Base-by-base conservation (phyloP, 2,797 vertebrate species). In the Pipistrellus pygmaeus region DNA sequence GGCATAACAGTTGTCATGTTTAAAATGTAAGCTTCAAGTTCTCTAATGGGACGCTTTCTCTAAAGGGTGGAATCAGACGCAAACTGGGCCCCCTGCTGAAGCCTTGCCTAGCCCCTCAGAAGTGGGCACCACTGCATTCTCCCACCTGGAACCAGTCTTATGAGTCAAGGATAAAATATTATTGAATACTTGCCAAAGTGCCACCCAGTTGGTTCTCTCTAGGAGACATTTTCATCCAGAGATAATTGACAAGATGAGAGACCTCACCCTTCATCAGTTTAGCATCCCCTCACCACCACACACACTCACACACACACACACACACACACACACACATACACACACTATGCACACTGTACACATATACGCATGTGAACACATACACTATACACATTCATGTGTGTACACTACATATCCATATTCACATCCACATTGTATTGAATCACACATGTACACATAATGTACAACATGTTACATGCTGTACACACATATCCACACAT, bases 1-100 rank as follows among this genome's bases (percentile, higher is more conserved):
- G 64, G n/a, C 68, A 25, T 90, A 82, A 48, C 53, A 51, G 69
- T 92, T 93, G 85, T 96, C 88, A 82, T 66, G 27, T 96, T 85
- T 83, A 66, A 96, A 95, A 96, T 46, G 73, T 51, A 85, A 83
- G 32, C 60, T 66, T 91, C 5, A 27, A 13, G 14, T 85, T 44
- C 62, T 93, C 62, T 41, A 53, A 69, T 60, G 57, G 1, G 1
- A 27, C 14, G 60, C 60, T 62, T 85, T 44, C 62, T 93, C 57
- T 38, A 53, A 69, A 82, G 51, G 1, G 1, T 21, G 18, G 72
- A 68, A 77, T 51, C 72, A 20, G 32, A 55, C 88, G 32, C 51
- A 72, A 4, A 51, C 10, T 27, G 1, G 11, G 60, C 60, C 15
- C 30, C n/a, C 4, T 44, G 20, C 32, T 75, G 30, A 17, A 68